A percentile compares a stretch with the other conserved stretches of the same genome.
phyloP scores from a whole-genome alignment of 64 coral and sea anemone species.

The Pocillopora damicornis region DNA sequence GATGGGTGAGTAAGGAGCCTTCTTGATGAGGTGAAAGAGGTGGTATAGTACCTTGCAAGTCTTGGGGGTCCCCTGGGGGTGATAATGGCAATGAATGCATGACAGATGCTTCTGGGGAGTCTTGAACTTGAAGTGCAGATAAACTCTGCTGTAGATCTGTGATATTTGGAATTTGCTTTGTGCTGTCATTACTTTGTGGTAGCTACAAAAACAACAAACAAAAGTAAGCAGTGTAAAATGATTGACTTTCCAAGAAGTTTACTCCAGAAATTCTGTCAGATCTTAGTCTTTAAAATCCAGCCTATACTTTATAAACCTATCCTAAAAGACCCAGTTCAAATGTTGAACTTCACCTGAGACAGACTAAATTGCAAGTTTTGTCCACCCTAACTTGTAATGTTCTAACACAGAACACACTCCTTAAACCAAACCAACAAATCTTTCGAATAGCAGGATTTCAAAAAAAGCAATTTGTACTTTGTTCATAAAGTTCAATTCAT shows the following conservation, averaged over 20 bases:
- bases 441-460: too few species aligned
- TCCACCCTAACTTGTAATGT: too few species aligned
- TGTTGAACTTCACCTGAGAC: too few species aligned
- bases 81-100: background rate
- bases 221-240: background rate
- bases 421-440: too few species aligned
- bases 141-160: slow-evolving; percentile 3
- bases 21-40: background rate
- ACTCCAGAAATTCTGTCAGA: too few species aligned
- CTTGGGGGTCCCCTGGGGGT: slow-evolving; percentile 9
- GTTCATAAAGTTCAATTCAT: too few species aligned
- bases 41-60: background rate
- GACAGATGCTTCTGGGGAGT: background rate
- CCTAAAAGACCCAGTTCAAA: too few species aligned
- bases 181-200: background rate
- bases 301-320: too few species aligned
- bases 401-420: too few species aligned
- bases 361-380: too few species aligned
- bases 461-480: background rate
- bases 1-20: background rate
- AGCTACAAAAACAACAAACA: background rate
- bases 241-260: too few species aligned
- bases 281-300: too few species aligned
- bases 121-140: slow-evolving; percentile 28
- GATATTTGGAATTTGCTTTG: slow-evolving; percentile 8